A percentile compares a stretch with the other conserved stretches of the same genome.
Conservation (phyloP, 1,140 invertebrate genomes). For the Tyrophagus putrescentiae region DNA sequence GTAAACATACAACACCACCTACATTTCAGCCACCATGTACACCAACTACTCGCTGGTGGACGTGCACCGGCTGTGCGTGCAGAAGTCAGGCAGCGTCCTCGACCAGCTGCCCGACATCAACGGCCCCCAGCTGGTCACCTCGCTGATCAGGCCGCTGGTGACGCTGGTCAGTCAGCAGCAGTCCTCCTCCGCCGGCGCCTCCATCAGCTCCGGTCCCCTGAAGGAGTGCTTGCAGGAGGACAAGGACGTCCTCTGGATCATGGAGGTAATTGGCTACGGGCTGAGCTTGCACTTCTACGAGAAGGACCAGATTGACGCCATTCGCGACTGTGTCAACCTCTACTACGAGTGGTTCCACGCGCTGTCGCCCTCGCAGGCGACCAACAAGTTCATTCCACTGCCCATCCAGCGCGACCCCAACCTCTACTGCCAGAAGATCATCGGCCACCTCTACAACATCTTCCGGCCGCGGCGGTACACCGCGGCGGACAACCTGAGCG, state of each 20-base stretch:
- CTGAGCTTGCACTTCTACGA: slow-evolving; percentile 61
- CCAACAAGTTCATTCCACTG: slow-evolving; percentile 51
- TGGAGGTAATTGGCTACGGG: slow-evolving; percentile 78
- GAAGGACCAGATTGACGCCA: slow-evolving; percentile 63
- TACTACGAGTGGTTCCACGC: slow-evolving; percentile 93
- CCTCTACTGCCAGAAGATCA: slow-evolving; percentile 74
- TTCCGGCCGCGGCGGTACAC: slow-evolving; percentile 74
- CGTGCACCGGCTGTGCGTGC: slow-evolving; percentile 37
- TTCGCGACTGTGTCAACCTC: slow-evolving; percentile 87
- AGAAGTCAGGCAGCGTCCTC: slow-evolving; percentile 58
- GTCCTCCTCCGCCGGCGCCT: neutral
- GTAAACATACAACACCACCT: no score
- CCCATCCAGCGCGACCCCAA: slow-evolving; percentile 77
- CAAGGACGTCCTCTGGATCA: slow-evolving; percentile 70
- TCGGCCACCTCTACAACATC: slow-evolving; percentile 81
- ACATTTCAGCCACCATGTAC: no score
- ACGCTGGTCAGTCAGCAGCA: slow-evolving; percentile 52
- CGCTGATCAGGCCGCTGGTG: slow-evolving; percentile 63
- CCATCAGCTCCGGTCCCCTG: neutral
- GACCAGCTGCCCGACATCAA: slow-evolving; percentile 59
- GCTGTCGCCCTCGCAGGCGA: slow-evolving; percentile 53
- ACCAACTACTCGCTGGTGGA: slow-evolving; percentile 35
- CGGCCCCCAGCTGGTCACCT: slow-evolving; percentile 63
- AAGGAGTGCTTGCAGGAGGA: slow-evolving; percentile 32
- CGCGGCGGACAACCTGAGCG: slow-evolving; percentile 30